Conservation (phyloP, 2,888 invertebrate species). For the Stenoptilia bipunctidactyla region DNA sequence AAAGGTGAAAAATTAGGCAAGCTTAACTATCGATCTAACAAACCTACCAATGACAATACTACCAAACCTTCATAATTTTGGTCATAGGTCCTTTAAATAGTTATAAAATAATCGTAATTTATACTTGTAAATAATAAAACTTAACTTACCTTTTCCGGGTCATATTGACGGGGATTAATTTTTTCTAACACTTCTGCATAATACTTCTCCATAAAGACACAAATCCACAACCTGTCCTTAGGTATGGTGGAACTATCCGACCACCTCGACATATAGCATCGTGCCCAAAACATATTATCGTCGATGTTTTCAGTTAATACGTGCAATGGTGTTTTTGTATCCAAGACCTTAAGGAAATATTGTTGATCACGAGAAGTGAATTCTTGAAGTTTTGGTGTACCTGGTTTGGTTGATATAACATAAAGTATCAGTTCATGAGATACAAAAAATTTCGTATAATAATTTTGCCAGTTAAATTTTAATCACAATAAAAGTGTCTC, state of each 20-base stretch:
- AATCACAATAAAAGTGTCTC: too few species aligned
- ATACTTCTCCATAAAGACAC: slow-evolving; percentile 53
- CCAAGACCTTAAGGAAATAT: slow-evolving; percentile 47
- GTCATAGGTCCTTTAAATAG: too few species aligned
- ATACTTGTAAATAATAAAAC: too few species aligned
- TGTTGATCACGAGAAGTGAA: slow-evolving; percentile 53
- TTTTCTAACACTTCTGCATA: slow-evolving; percentile 58
- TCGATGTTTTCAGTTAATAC: slow-evolving; percentile 56
- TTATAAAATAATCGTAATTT: too few species aligned
- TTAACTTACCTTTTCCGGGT: slow-evolving; percentile 55
- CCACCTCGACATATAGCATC: slow-evolving; percentile 50
- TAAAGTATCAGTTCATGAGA: too few species aligned
- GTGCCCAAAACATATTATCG: slow-evolving; percentile 61
- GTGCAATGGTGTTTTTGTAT: slow-evolving; percentile 46
- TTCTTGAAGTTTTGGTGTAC: slow-evolving; percentile 40
- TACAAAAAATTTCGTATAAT: too few species aligned
- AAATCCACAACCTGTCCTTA: slow-evolving; percentile 47
- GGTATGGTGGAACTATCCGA: slow-evolving; percentile 29
- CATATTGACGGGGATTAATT: slow-evolving; percentile 56
- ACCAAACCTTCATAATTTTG: too few species aligned
- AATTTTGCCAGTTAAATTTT: too few species aligned
- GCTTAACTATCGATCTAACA: too few species aligned
- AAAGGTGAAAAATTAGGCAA: too few species aligned
- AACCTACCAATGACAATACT: too few species aligned
- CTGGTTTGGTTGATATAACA: too few species aligned